phyloP scores from a whole-genome alignment of 2,113 vertebrate genomes.

The Cinclus mexicanus region DNA sequence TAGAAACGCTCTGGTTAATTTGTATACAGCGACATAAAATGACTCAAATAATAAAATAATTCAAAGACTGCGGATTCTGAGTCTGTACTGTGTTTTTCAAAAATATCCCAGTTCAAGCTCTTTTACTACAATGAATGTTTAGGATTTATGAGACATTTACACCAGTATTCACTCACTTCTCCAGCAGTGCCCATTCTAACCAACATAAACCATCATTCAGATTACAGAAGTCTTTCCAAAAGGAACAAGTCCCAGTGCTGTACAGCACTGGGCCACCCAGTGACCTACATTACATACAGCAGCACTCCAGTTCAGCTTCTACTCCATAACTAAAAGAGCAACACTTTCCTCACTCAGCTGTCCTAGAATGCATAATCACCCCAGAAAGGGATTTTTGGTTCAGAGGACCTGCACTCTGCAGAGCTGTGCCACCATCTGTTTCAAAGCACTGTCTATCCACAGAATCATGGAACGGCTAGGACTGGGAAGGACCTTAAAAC shows the following conservation, averaged over 20 bases:
- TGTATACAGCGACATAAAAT: not conserved
- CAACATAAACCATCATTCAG: not conserved
- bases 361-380: not conserved
- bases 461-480: not conserved
- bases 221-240: not conserved
- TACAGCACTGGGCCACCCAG: conserved; percentile 7
- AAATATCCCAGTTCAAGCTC: rapidly evolving
- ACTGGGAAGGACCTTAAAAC: not conserved
- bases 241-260: not conserved
- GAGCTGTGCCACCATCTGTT: rapidly evolving
- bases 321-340: not conserved
- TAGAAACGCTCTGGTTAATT: not conserved
- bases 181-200: not conserved
- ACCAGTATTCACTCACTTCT: not conserved
- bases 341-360: not conserved
- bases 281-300: conserved; percentile 56
- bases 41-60: not conserved
- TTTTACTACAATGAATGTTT: not conserved
- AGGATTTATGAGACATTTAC: not conserved
- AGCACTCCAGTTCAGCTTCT: not conserved
- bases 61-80: rapidly evolving
- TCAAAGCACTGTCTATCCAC: rapidly evolving
- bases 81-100: not conserved
- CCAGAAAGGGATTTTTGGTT: not conserved
- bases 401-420: not conserved